Conservation (phyloP, 1,140 invertebrate genomes). For the Hirudo medicinalis region DNA sequence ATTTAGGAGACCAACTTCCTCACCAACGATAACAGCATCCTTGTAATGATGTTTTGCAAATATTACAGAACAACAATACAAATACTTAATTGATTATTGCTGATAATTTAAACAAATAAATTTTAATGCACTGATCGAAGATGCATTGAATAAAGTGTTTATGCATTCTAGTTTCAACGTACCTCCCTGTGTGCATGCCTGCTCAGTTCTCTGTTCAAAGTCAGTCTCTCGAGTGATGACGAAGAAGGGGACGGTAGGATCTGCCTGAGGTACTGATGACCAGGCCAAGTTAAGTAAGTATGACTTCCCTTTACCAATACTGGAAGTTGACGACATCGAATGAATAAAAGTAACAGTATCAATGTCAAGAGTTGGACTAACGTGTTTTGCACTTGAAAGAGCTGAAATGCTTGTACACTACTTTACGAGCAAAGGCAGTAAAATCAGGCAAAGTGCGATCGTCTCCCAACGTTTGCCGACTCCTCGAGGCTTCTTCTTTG, state of each 20-base stretch:
- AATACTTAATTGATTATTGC: not conserved
- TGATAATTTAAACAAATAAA: not conserved
- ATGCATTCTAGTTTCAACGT: too few species aligned
- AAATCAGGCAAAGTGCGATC: not conserved
- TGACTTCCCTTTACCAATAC: too few species aligned
- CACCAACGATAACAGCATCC: not conserved
- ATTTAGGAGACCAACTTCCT: not conserved
- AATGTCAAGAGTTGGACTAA: not conserved
- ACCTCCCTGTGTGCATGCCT: too few species aligned
- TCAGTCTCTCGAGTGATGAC: too few species aligned
- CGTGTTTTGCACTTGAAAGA: constrained; percentile 1
- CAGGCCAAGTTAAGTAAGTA: too few species aligned
- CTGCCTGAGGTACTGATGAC: too few species aligned
- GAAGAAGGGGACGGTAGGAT: too few species aligned
- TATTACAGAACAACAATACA: not conserved
- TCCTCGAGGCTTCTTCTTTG: constrained; percentile 4
- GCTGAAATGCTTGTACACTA: not conserved
- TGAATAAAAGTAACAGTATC: not conserved
- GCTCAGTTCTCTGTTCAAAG: too few species aligned
- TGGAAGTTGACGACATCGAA: too few species aligned
- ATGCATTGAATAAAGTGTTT: too few species aligned
- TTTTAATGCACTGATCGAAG: too few species aligned
- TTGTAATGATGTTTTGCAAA: too few species aligned
- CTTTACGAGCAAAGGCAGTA: not conserved
- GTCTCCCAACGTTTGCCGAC: not conserved